These are phyloP conservation scores for Drosophila ercepeae DNA, from an alignment of 1,140 invertebrate species.

Conservation along the genomic window DNA sequence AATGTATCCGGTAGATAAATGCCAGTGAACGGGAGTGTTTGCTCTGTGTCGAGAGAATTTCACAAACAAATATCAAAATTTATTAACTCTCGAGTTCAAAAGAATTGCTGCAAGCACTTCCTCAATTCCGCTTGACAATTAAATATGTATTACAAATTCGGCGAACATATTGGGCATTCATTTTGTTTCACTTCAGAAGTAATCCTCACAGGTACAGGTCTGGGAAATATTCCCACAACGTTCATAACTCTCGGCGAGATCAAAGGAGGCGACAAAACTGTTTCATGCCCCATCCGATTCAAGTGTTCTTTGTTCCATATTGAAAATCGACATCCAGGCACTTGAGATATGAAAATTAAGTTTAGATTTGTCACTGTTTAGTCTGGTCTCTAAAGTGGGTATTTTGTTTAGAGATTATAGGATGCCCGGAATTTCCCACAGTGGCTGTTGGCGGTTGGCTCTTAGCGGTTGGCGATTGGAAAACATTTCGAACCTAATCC, in stretches of 20 bases:
- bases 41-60: slow-evolving; percentile 43
- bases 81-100: slow-evolving; percentile 77
- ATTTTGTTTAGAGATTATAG: slow-evolving; percentile 19
- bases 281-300: background rate
- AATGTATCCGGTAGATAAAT: slow-evolving; percentile 78
- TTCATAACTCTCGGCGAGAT: slow-evolving; percentile 56
- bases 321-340: slow-evolving; percentile 18
- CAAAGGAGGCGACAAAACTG: slow-evolving; percentile 59
- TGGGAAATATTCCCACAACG: slow-evolving; percentile 44
- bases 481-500: background rate
- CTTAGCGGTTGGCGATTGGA: background rate
- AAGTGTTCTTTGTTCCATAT: slow-evolving; percentile 20
- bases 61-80: slow-evolving; percentile 73
- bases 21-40: slow-evolving; percentile 24
- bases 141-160: slow-evolving; percentile 61
- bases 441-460: too few relatives aligned
- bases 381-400: slow-evolving; percentile 36
- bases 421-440: slow-evolving; percentile 39
- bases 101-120: slow-evolving; percentile 69
- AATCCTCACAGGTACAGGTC: slow-evolving; percentile 50
- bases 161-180: slow-evolving; percentile 1
- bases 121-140: slow-evolving; percentile 76
- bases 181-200: slow-evolving; percentile 48
- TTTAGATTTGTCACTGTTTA: slow-evolving; percentile 64
- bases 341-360: slow-evolving; percentile 40